Evolutionary conservation across 2,888 invertebrate species (phyloP).

Genomic region (Melikaiella ostensackeni): DNA sequence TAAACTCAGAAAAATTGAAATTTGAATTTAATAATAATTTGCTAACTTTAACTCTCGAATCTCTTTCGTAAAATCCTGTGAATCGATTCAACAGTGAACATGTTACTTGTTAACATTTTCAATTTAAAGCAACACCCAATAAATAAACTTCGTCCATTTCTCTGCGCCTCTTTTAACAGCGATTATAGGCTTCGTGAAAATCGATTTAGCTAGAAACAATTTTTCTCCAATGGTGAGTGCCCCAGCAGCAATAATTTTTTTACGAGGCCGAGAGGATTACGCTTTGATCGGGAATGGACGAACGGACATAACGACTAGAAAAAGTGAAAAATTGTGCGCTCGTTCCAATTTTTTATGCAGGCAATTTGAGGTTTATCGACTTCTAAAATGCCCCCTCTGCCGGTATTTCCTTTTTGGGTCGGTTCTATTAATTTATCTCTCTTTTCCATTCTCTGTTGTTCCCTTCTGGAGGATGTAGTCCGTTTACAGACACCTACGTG

Average conservation of each 20-base stretch:
- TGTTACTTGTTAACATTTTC: too few species aligned
- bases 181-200: background rate
- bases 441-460: background rate
- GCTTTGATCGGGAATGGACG: background rate
- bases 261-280: background rate
- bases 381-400: background rate
- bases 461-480: background rate
- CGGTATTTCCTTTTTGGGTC: background rate
- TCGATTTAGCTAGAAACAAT: background rate
- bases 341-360: background rate
- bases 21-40: background rate
- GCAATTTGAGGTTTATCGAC: background rate
- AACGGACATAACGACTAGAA: background rate
- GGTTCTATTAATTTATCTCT: background rate
- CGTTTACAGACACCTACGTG: background rate
- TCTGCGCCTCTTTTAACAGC: background rate
- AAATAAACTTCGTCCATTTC: too few species aligned
- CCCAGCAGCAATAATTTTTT: background rate
- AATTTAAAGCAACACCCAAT: too few species aligned
- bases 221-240: background rate
- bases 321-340: background rate
- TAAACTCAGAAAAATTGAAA: too few species aligned
- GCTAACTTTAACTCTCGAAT: background rate
- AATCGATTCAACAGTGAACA: too few species aligned
- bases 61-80: background rate